These are phyloP conservation scores for Hesperia comma DNA, from an alignment of 2,888 invertebrate genomes.

Conservation along the genomic window DNA sequence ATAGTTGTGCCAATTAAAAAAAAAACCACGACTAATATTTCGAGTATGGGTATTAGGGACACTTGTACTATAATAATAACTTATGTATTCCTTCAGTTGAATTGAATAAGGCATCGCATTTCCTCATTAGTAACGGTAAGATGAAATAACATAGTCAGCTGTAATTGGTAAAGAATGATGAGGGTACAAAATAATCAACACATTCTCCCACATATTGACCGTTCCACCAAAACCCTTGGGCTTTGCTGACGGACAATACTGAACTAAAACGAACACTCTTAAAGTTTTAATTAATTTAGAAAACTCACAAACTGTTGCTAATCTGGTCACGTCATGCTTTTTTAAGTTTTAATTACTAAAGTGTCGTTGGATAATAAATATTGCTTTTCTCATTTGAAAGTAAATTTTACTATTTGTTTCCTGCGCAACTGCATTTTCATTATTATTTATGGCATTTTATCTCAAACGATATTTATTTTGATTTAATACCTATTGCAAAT, in stretches of 20 bases:
- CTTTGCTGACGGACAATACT: neutral
- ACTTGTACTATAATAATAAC: no score
- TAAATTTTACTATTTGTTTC: neutral
- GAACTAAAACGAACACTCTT: neutral
- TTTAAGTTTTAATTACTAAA: neutral
- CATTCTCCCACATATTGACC: neutral
- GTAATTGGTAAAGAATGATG: neutral
- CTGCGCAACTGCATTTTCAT: no score
- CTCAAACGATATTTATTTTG: no score
- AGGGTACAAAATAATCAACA: conserved; percentile 2
- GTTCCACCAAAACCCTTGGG: neutral
- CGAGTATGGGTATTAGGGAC: no score
- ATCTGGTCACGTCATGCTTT: neutral
- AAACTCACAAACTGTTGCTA: conserved; percentile 1
- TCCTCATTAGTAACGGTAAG: no score
- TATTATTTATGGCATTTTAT: no score
- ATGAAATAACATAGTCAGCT: no score
- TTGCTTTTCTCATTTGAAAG: neutral
- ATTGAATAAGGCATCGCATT: no score
- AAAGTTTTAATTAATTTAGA: conserved; percentile 3
- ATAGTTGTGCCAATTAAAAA: no score
- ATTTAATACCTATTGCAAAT: no score
- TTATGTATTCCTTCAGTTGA: no score
- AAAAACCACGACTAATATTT: no score
- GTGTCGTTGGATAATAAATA: neutral